Evolutionary conservation across 2,113 vertebrate genomes (phyloP).

Genomic region (Galeopterus variegatus): DNA sequence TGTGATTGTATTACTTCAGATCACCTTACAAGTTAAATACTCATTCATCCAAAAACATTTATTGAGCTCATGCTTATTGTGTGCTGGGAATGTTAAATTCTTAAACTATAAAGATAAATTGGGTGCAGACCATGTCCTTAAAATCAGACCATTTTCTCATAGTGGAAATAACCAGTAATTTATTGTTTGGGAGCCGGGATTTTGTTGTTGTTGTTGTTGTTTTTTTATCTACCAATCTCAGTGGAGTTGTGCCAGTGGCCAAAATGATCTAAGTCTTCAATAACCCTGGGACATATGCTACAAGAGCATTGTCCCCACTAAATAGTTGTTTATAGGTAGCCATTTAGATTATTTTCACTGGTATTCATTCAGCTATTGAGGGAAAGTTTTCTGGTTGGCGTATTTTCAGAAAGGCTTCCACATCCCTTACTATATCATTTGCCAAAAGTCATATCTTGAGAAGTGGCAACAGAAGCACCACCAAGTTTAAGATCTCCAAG

Average conservation of each 20-base stretch:
- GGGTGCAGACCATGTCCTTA: background rate
- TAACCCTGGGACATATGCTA: background rate
- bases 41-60: conserved; percentile 43
- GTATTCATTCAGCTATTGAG: background rate
- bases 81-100: background rate
- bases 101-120: conserved; percentile 48
- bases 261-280: conserved; percentile 2
- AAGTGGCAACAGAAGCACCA: background rate
- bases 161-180: background rate
- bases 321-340: background rate
- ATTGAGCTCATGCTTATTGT: background rate
- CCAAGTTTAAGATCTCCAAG: background rate
- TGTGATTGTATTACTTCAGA: background rate
- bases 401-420: conserved; percentile 11
- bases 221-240: conserved; percentile 19
- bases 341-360: conserved; percentile 16
- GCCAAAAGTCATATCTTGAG: background rate
- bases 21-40: conserved; percentile 39
- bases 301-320: background rate
- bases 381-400: background rate
- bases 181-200: background rate
- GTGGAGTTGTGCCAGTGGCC: background rate
- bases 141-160: background rate
- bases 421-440: background rate
- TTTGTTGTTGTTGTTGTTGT: no score